A percentile compares a stretch with the other conserved stretches of the same genome.
Conservation (phyloP, 2,797 vertebrate genomes). For the Nannoperca obscura region DNA sequence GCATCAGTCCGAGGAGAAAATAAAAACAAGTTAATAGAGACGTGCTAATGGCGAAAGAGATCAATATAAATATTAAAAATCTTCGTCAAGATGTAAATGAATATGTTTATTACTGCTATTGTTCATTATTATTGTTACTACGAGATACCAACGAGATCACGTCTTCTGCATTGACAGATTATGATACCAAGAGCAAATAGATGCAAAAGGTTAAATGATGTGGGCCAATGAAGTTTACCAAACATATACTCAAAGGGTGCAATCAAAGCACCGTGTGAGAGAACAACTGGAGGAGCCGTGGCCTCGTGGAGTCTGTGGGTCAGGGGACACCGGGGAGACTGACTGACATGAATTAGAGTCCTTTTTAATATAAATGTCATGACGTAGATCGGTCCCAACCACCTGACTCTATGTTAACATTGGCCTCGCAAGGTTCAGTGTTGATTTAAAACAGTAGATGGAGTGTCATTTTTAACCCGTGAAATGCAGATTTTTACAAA, state of each 20-base stretch:
- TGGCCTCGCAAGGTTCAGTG: too few relatives aligned
- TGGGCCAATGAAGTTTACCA: neutral
- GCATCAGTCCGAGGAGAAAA: conserved; percentile 36
- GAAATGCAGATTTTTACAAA: too few relatives aligned
- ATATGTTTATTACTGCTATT: neutral
- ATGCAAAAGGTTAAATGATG: neutral
- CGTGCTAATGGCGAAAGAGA: neutral
- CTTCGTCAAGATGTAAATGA: neutral
- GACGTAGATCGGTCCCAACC: too few relatives aligned
- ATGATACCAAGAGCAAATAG: neutral
- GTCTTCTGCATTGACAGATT: neutral
- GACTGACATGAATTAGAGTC: too few relatives aligned
- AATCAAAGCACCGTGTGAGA: too few relatives aligned
- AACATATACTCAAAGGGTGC: neutral
- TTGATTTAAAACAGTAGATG: too few relatives aligned
- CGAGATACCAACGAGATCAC: neutral
- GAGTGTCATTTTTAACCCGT: too few relatives aligned
- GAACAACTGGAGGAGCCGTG: too few relatives aligned
- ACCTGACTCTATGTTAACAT: too few relatives aligned
- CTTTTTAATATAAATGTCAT: too few relatives aligned
- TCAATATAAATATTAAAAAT: neutral
- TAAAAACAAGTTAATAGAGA: neutral
- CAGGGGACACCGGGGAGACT: too few relatives aligned
- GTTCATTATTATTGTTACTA: neutral
- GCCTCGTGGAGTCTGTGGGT: too few relatives aligned